Conservation (phyloP, 2,888 invertebrate species). For the Ceraclea dissimilis region DNA sequence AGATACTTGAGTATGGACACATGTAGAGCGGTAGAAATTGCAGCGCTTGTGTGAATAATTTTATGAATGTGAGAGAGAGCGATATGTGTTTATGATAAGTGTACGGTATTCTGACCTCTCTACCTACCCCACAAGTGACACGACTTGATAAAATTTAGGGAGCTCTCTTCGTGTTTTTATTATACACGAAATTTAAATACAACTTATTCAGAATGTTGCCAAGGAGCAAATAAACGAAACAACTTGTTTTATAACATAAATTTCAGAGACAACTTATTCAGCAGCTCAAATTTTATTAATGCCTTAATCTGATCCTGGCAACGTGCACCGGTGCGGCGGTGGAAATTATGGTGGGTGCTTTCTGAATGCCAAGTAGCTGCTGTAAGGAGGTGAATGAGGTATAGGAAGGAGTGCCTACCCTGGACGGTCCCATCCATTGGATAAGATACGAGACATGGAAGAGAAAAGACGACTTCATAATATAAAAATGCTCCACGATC, state of each 20-base stretch:
- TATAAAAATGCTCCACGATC: not conserved
- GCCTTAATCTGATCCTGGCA: not conserved
- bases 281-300: not conserved
- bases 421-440: not conserved
- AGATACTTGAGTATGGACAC: too few species aligned
- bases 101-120: too few species aligned
- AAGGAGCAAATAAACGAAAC: not conserved
- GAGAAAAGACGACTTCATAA: not conserved
- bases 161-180: too few species aligned
- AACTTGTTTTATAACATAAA: not conserved
- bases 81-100: too few species aligned
- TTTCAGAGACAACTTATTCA: not conserved
- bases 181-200: too few species aligned
- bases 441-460: constrained; percentile 1
- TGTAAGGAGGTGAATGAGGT: not conserved
- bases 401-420: not conserved
- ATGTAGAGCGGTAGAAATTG: too few species aligned
- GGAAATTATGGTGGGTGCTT: not conserved
- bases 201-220: too few species aligned
- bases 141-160: too few species aligned
- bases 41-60: too few species aligned
- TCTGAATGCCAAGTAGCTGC: not conserved
- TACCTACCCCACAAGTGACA: too few species aligned
- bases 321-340: not conserved
- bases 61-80: too few species aligned